phyloP scores from a whole-genome alignment of 53 echinoderm and acorn worm genomes.

The Henricia sp. region DNA sequence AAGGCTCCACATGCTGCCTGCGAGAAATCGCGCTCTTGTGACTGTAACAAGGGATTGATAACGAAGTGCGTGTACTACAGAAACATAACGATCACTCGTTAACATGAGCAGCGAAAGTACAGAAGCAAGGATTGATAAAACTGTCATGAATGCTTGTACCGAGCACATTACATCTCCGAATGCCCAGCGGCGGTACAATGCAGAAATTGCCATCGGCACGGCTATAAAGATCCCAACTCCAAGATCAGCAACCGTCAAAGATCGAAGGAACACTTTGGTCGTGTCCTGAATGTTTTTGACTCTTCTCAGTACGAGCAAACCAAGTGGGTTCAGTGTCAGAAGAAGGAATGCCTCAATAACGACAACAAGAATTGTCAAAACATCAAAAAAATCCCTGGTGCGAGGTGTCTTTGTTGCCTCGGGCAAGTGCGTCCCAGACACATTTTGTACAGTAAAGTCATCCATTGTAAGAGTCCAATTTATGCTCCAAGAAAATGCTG shows the following conservation, averaged over 20 bases:
- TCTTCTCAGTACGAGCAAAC: not conserved
- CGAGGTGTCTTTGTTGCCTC: no score
- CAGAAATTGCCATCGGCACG: constrained; percentile 7
- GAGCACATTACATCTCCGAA: constrained; percentile 16
- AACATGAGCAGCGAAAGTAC: constrained; percentile 16
- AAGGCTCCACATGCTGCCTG: constrained; percentile 5
- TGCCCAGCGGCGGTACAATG: not conserved
- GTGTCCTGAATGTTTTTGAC: constrained; percentile 28
- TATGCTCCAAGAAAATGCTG: no score
- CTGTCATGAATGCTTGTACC: not conserved
- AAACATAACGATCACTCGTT: constrained; percentile 15
- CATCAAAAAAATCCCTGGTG: no score
- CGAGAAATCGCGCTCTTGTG: not conserved
- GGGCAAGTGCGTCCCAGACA: no score
- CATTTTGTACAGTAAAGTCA: no score
- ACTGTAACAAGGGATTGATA: constrained; percentile 15
- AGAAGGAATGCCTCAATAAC: no score
- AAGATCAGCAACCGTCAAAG: constrained; percentile 17
- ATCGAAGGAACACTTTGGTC: constrained; percentile 32
- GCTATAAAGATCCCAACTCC: constrained; percentile 27
- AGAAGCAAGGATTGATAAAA: no score
- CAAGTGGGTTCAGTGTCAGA: constrained; percentile 25
- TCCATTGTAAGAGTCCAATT: no score
- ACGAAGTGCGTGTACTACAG: constrained; percentile 24
- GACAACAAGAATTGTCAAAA: no score